phyloP scores from a whole-genome alignment of 2,113 vertebrate species.

The Anser brachyrhynchus region DNA sequence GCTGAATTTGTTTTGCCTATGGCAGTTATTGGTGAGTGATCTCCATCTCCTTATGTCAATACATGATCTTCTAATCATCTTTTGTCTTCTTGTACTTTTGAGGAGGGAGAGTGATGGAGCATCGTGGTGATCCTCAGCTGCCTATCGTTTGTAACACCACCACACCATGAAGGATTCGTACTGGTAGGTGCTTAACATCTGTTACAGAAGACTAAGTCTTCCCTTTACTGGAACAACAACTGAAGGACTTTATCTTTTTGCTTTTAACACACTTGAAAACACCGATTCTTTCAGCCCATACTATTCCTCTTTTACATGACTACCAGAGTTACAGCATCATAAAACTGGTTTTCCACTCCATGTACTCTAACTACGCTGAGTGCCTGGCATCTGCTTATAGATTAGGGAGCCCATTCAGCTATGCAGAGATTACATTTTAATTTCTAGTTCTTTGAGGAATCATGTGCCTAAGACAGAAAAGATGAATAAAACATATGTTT shows the following conservation, averaged over 20 bases:
- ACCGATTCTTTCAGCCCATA: background rate
- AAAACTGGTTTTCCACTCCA: background rate
- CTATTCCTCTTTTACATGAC: background rate
- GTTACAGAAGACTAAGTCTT: background rate
- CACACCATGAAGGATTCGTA: background rate
- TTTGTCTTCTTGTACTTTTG: background rate
- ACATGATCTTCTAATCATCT: no score
- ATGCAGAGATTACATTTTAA: background rate
- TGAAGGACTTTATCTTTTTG: background rate
- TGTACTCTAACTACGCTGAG: background rate
- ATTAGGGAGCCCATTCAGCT: background rate
- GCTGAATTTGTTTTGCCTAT: background rate
- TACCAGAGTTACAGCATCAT: background rate
- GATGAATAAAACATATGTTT: background rate
- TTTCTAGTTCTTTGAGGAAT: background rate
- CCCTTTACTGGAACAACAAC: background rate
- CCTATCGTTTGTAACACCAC: background rate
- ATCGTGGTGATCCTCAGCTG: background rate
- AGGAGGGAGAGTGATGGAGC: background rate
- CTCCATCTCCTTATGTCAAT: background rate
- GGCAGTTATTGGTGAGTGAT: background rate
- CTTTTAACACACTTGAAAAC: background rate
- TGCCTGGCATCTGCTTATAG: background rate
- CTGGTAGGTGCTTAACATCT: background rate
- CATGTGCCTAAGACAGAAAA: background rate